Evolutionary conservation across 2,113 vertebrate genomes (phyloP).

Genomic region (Cettia cetti): DNA sequence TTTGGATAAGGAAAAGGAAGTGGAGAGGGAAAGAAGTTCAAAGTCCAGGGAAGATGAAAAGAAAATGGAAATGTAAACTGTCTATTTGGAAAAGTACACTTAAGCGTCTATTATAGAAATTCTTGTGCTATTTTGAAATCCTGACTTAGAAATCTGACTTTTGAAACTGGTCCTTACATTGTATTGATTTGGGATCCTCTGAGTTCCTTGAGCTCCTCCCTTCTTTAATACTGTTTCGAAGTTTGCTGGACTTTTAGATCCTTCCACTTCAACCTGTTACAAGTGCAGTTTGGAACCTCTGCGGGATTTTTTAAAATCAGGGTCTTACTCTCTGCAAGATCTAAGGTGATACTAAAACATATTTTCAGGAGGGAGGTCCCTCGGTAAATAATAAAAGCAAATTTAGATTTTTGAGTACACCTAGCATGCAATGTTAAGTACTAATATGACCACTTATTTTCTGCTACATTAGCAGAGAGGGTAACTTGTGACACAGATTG

Average conservation of each 20-base stretch:
- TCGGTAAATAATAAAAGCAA: neutral
- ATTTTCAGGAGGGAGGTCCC: neutral
- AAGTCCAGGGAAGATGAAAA: neutral
- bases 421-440: neutral
- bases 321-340: neutral
- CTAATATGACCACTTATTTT: neutral
- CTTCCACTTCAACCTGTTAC: neutral
- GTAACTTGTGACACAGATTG: neutral
- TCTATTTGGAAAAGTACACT: neutral
- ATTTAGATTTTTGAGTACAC: neutral
- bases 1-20: neutral
- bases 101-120: neutral
- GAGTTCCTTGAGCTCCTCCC: neutral
- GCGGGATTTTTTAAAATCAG: neutral
- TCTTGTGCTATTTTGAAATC: neutral
- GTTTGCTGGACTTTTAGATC: neutral
- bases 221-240: neutral
- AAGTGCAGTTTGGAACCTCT: neutral
- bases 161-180: neutral
- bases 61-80: neutral
- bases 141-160: neutral
- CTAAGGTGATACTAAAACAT: neutral
- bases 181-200: neutral
- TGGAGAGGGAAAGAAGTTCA: neutral
- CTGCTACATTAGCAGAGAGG: neutral